These are phyloP conservation scores for Calameuta pallipes DNA, from an alignment of 2,888 invertebrate species.

Conservation along the genomic window DNA sequence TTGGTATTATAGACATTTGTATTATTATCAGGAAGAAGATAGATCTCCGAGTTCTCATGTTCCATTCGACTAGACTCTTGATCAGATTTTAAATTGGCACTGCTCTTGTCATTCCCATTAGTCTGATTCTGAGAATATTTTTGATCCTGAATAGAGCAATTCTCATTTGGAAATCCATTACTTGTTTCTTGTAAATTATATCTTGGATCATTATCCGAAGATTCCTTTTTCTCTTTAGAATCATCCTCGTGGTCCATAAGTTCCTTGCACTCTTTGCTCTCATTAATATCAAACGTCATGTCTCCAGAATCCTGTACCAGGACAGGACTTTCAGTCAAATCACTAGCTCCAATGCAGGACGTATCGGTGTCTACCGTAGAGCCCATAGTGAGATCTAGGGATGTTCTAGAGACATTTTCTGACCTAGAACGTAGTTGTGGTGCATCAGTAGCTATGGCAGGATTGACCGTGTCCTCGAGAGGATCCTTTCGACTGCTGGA, in stretches of 20 bases:
- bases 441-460: constrained; percentile 50
- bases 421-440: constrained; percentile 49
- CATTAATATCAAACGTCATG: constrained; percentile 39
- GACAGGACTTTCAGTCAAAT: constrained; percentile 52
- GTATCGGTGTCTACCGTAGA: constrained; percentile 55
- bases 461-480: constrained; percentile 47
- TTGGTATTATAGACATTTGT: constrained; percentile 40
- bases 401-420: constrained; percentile 56
- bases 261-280: constrained; percentile 21
- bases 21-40: constrained; percentile 41
- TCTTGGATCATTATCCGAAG: neutral
- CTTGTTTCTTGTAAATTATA: neutral
- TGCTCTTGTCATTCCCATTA: neutral
- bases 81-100: constrained; percentile 1
- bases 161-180: neutral
- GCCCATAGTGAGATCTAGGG: constrained; percentile 57
- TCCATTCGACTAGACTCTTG: constrained; percentile 33
- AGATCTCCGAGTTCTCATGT: constrained; percentile 31
- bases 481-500: constrained; percentile 51
- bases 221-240: neutral
- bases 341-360: constrained; percentile 55
- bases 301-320: constrained; percentile 45
- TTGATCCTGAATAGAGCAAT: neutral
- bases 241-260: constrained; percentile 12
- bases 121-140: constrained; percentile 14